Percentiles rank a stretch among this genome's conserved stretches.
Conservation (phyloP, 2,113 vertebrate species). For the Vanacampus margaritifer region DNA sequence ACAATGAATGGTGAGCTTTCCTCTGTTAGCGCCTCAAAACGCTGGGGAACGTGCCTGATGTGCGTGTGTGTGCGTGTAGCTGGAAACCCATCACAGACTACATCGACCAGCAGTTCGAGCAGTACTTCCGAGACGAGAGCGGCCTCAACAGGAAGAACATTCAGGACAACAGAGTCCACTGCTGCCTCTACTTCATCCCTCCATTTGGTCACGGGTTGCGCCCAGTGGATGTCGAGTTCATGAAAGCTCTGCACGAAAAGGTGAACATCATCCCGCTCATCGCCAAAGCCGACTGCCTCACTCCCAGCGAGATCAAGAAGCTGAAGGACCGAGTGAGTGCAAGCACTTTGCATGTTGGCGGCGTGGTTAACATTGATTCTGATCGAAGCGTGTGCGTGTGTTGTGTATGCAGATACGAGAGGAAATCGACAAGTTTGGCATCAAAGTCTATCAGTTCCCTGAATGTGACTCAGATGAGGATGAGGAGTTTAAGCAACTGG, state of each 20-base stretch:
- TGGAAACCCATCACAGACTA: slow-evolving; percentile 98
- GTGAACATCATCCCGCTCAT: slow-evolving; percentile 97
- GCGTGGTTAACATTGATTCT: neutral
- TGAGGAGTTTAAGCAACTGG: slow-evolving; percentile 93
- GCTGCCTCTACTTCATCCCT: slow-evolving; percentile 97
- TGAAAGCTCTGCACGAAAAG: slow-evolving; percentile 97
- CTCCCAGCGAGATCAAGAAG: slow-evolving; percentile 91
- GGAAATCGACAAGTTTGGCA: slow-evolving; percentile 93
- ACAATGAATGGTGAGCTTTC: slow-evolving; percentile 88
- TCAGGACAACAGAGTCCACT: slow-evolving; percentile 95
- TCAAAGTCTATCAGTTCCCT: slow-evolving; percentile 94
- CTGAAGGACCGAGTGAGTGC: slow-evolving; percentile 92
- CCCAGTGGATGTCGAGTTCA: slow-evolving; percentile 95
- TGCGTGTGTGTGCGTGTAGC: slow-evolving; percentile 57
- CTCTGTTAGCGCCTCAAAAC: neutral
- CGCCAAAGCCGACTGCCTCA: slow-evolving; percentile 93
- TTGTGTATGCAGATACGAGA: slow-evolving; percentile 80
- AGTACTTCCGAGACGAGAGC: slow-evolving; percentile 96
- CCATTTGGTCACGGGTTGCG: slow-evolving; percentile 93
- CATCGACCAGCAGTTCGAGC: slow-evolving; percentile 97
- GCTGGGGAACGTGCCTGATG: slow-evolving; percentile 11
- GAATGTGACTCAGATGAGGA: slow-evolving; percentile 96
- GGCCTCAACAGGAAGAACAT: slow-evolving; percentile 98
- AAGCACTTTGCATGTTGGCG: neutral
- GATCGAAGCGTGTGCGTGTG: neutral